These are phyloP conservation scores for Eupsilia transversa DNA, from an alignment of 2,888 invertebrate species.

Conservation along the genomic window DNA sequence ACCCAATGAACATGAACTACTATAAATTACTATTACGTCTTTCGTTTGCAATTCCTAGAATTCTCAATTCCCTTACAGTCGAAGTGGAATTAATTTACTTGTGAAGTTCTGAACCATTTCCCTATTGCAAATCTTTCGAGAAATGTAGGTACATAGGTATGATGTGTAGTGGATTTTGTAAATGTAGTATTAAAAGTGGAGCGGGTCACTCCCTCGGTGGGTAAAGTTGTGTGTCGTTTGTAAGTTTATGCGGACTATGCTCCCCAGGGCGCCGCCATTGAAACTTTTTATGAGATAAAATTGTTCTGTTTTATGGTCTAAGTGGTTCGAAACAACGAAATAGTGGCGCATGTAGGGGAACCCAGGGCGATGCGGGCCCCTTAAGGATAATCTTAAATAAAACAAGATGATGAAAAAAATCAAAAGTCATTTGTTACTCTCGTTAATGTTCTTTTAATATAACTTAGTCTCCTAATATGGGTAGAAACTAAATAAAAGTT, in stretches of 20 bases:
- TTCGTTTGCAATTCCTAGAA: conserved; percentile 34
- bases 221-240: conserved; percentile 72
- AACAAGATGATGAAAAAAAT: no score
- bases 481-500: no score
- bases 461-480: no score
- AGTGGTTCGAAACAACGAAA: conserved; percentile 70
- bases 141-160: conserved; percentile 13
- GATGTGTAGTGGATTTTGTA: conserved; percentile 54
- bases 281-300: conserved; percentile 81
- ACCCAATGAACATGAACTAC: neutral
- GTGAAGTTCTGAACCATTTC: conserved; percentile 37
- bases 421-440: no score
- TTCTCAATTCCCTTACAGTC: conserved; percentile 41
- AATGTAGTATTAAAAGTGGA: conserved; percentile 64
- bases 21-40: conserved; percentile 30
- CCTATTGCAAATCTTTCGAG: conserved; percentile 31
- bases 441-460: no score
- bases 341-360: conserved; percentile 27
- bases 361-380: no score
- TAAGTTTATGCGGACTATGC: conserved; percentile 76
- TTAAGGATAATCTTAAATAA: no score
- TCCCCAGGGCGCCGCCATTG: conserved; percentile 75
- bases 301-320: conserved; percentile 75
- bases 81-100: conserved; percentile 46
- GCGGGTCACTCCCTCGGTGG: conserved; percentile 67